Conservation (phyloP, 1,140 invertebrate species). For the Eriocheir sinensis region DNA sequence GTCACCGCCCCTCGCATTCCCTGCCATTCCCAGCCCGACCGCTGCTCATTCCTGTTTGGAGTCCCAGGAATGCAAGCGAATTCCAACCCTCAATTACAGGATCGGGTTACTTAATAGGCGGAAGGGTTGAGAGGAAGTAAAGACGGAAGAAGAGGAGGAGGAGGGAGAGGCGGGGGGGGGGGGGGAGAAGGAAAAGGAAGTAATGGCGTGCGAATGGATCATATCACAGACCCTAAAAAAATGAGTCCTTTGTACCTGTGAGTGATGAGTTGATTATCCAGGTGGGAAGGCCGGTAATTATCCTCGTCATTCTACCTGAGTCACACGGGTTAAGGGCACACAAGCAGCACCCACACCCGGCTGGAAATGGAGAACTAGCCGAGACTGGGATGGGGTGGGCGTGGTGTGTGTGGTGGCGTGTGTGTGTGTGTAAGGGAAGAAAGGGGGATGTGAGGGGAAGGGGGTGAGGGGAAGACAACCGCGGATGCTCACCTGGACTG, state of each 20-base stretch:
- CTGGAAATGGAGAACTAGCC: neutral
- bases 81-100: conserved; percentile 38
- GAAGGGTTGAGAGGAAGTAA: conserved; percentile 6
- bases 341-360: neutral
- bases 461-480: neutral
- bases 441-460: neutral
- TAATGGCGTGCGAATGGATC: neutral
- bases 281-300: conserved; percentile 16
- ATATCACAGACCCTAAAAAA: neutral
- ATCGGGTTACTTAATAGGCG: conserved; percentile 46
- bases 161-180: conserved; percentile 42
- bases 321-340: neutral
- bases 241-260: neutral
- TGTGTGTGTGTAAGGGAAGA: neutral
- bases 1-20: conserved; percentile 36
- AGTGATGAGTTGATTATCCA: conserved; percentile 26
- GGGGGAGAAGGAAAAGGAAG: neutral
- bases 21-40: conserved; percentile 36
- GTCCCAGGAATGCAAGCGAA: conserved; percentile 52
- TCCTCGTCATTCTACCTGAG: neutral
- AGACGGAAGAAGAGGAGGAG: neutral
- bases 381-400: neutral
- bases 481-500: conserved; percentile 41
- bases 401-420: too few species aligned
- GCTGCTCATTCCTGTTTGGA: conserved; percentile 59